These are phyloP conservation scores for Muscicapa comitata DNA, from an alignment of 2,797 vertebrate genomes.

Conservation along the genomic window DNA sequence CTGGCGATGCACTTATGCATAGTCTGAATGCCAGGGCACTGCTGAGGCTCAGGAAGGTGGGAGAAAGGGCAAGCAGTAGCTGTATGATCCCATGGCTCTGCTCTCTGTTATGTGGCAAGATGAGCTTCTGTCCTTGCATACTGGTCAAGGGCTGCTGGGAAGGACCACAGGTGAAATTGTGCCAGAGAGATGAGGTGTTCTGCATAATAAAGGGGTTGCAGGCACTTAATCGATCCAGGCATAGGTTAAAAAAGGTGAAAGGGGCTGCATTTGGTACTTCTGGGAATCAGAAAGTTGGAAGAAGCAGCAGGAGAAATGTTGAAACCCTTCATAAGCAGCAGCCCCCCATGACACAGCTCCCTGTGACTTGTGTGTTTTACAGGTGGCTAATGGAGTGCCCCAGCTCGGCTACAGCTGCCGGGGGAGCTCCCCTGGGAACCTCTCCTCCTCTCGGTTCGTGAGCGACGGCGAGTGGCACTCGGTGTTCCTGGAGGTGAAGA, in stretches of 20 bases:
- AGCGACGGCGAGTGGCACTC: constrained; percentile 85
- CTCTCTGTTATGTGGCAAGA: not conserved
- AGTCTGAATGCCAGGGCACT: not conserved
- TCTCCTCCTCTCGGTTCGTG: constrained; percentile 73
- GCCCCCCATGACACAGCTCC: not conserved
- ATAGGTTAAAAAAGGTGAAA: not conserved
- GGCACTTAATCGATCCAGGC: not conserved
- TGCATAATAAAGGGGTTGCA: not conserved
- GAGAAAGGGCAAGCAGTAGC: not conserved
- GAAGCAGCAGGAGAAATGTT: not conserved
- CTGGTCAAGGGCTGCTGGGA: not conserved
- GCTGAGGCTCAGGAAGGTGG: not conserved
- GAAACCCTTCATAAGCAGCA: not conserved
- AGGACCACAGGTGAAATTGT: not conserved
- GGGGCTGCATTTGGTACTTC: not conserved
- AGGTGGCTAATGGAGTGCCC: constrained; percentile 82
- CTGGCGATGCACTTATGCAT: not conserved
- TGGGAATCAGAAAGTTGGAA: not conserved
- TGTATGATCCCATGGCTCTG: not conserved
- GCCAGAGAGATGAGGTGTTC: not conserved
- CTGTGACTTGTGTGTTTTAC: constrained; percentile 8
- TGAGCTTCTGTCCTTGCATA: not conserved
- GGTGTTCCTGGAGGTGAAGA: constrained; percentile 82
- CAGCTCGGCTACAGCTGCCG: constrained; percentile 82
- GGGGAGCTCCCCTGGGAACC: constrained; percentile 41